Evolutionary conservation across 2,888 invertebrate species (phyloP), one percentile per base, ranked within the genome.

Genomic region (Ischnura elegans): DNA sequence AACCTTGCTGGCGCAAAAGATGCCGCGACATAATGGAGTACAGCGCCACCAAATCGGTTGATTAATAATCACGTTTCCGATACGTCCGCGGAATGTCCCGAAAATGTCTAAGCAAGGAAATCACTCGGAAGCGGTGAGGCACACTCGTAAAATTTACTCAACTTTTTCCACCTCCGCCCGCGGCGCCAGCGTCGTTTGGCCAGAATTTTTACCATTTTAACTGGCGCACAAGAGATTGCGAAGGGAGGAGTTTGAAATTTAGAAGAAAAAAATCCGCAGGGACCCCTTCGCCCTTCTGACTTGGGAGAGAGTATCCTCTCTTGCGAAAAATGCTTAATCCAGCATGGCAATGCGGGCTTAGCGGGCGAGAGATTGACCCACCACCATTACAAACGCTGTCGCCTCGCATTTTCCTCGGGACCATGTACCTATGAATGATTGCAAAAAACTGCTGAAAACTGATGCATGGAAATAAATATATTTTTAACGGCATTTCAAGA

Each of bases 161-260:
- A n/a, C 55, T 42, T 55, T 55, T 61, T 87, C n/a, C n/a, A n/a
- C n/a, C n/a, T n/a, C n/a, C 47, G 51, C 55, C n/a, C 29, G 36
- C 25, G 87, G 55, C 46, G 87, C 55, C 87, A 42, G 55, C 51
- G 55, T 87, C 76, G 87, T 42, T n/a, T 19, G 87, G 21, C 36
- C 36, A 13, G 76, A 87, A 51, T 51, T n/a, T n/a, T n/a, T 87
- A 55, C 36, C 87, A 55, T 87, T 87, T 87, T 87, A 87, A 87
- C 87, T 42, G 55, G 76, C 76, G 25, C 76, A 36, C 76, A 36
- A 76, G 76, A 36, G 76, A 13, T 13, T 29, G 76, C 25, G 76
- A 36, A 13, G 13, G 25, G 16, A 76, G 29, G 51, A 51, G 51
- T n/a, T n/a, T n/a, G n/a, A n/a, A n/a, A n/a, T n/a, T n/a, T n/a